Percentiles rank a stretch among this genome's conserved stretches.
Evolutionary conservation across 1,140 invertebrate species (phyloP).

Genomic region (Drosophila hydei): DNA sequence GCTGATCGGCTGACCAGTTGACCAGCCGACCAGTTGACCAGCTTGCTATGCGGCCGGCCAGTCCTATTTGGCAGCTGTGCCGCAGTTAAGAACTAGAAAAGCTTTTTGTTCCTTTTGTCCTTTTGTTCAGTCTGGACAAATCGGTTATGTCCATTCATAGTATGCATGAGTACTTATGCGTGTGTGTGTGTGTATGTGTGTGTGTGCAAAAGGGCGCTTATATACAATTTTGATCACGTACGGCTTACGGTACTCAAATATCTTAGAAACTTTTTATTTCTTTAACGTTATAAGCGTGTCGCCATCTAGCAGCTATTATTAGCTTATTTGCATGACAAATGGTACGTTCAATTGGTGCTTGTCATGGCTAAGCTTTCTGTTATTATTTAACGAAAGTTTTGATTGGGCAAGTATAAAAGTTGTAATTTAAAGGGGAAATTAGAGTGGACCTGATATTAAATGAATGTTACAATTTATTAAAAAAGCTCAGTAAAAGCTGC

Average conservation of each 20-base stretch:
- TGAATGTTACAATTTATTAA: no score
- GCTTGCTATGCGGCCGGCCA: conserved; percentile 1
- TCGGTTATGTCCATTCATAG: conserved; percentile 1
- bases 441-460: no score
- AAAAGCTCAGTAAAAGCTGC: no score
- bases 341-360: background rate
- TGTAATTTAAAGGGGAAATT: background rate
- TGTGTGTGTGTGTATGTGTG: conserved; percentile 7
- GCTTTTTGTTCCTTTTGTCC: conserved; percentile 58
- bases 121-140: conserved; percentile 50
- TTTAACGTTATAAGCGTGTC: background rate
- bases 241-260: background rate
- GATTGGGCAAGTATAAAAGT: background rate
- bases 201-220: background rate
- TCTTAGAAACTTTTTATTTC: background rate
- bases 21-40: conserved; percentile 16
- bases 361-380: background rate
- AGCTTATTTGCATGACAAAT: background rate
- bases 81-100: conserved; percentile 59
- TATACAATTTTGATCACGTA: background rate
- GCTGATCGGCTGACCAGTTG: conserved; percentile 48
- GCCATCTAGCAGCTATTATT: background rate
- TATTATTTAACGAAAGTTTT: background rate
- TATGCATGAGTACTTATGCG: background rate
- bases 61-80: conserved; percentile 25